Evolutionary conservation across 2,113 vertebrate species (phyloP), one percentile per base, ranked within the genome.

Genomic region (Eidolon helvum): DNA sequence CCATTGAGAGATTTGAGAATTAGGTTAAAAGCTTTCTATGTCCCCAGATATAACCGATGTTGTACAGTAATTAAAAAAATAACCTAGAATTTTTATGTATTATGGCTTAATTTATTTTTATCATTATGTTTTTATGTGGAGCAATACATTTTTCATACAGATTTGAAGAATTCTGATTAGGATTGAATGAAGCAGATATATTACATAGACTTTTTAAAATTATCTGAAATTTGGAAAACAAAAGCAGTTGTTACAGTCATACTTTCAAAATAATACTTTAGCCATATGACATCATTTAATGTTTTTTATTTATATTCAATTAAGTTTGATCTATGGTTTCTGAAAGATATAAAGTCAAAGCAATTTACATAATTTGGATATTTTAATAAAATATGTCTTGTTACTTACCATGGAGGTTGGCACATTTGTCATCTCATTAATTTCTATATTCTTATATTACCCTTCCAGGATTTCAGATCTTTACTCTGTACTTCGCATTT

Each of bases 361-460:
- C n/a, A 93, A 95, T 96, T 95, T 96, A 55, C 93, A 97, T 97
- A 96, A 93, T 94, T 91, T 89, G 15, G 33, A 11, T 93, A 65
- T 91, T 95, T 91, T 89, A 94, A 96, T 92, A 61, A 57, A 94
- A 65, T 96, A 40, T 75, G 89, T 93, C n/a, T 95, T 96, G 40
- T 96, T 94, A 50, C 65, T 95, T 92, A 93, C 68, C 33, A 86
- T 8, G 65, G 87, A 89, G 68, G 65, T 59, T 90, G 61, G 91
- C 94, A 89, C 33, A 89, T 95, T 97, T 96, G 48, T 87, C 68
- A 91, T 83, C 8, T 33, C 87, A 90, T 93, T 96, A 93, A 95
- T 96, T 90, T 11, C 12, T 87, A 19, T n/a, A 78, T 95, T n/a
- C 21, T 89, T 91, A 89, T 28, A 79, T 63, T 91, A 69, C 35